Evolutionary conservation across 2,113 vertebrate genomes (phyloP).

Genomic region (Illadopsis cleaveri): DNA sequence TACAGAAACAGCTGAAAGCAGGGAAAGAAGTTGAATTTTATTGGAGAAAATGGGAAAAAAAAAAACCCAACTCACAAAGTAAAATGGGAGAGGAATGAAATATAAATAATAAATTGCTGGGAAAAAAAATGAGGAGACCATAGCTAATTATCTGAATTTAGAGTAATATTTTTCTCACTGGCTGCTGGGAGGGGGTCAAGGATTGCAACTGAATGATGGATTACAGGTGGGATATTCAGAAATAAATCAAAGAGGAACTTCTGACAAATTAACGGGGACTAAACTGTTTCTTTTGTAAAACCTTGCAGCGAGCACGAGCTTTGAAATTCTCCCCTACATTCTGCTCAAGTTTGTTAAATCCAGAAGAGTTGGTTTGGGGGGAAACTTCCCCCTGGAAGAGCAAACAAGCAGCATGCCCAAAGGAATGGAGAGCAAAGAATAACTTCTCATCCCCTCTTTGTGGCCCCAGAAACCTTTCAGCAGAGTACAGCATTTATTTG

Average conservation of each 20-base stretch:
- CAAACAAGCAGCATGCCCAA: not conserved
- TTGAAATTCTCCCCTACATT: not conserved
- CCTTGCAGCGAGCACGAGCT: rapidly evolving
- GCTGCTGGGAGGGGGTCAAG: not conserved
- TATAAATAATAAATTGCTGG: rapidly evolving
- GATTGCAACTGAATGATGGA: not conserved
- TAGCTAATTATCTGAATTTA: not conserved
- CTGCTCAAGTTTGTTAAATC: not conserved
- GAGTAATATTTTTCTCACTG: not conserved
- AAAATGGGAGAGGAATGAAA: not conserved
- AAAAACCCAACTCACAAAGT: rapidly evolving
- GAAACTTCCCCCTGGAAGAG: not conserved
- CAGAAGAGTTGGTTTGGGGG: not conserved
- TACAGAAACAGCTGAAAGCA: not conserved
- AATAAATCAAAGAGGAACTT: not conserved
- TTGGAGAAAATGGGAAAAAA: rapidly evolving
- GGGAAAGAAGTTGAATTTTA: not conserved
- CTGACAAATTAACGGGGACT: not conserved
- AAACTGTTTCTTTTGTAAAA: not conserved
- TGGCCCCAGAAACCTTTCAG: not conserved
- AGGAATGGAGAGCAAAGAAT: not conserved
- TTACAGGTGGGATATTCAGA: not conserved
- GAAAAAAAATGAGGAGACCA: not conserved
- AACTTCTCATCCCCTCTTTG: not conserved
- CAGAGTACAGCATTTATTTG: no score